A percentile compares a stretch with the other conserved stretches of the same genome.
These are phyloP conservation scores for Neomonachus schauinslandi DNA, from an alignment of 2,113 vertebrate species.

Conservation along the genomic window DNA sequence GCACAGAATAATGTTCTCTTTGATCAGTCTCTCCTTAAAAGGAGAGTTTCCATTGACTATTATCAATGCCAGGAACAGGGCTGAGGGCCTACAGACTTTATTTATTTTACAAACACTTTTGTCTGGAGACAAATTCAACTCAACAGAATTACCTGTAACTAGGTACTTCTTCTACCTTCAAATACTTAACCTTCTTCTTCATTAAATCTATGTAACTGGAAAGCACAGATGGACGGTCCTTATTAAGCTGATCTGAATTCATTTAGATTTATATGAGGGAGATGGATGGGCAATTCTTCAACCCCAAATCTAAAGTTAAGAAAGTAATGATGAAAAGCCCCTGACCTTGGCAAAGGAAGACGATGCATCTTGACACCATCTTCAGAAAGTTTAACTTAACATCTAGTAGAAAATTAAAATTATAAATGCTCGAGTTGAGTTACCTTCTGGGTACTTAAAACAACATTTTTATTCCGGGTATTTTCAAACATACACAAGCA, in stretches of 20 bases:
- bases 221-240: not conserved
- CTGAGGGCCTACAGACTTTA: not conserved
- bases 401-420: not conserved
- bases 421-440: not conserved
- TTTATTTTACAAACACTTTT: slow-evolving; percentile 4
- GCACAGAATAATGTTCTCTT: slow-evolving; percentile 18
- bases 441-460: not conserved
- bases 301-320: not conserved
- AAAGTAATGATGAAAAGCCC: not conserved
- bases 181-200: not conserved
- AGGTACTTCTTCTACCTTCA: not conserved
- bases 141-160: not conserved
- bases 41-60: not conserved
- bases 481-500: not conserved
- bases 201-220: not conserved
- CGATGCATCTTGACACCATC: not conserved
- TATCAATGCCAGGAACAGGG: not conserved
- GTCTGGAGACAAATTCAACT: not conserved
- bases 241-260: not conserved
- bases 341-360: not conserved
- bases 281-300: not conserved
- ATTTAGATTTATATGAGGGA: not conserved
- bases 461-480: not conserved
- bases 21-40: not conserved
- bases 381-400: slow-evolving; percentile 24